These are phyloP conservation scores for Acanthoscelides obtectus DNA, from an alignment of 2,888 invertebrate species.

Conservation along the genomic window DNA sequence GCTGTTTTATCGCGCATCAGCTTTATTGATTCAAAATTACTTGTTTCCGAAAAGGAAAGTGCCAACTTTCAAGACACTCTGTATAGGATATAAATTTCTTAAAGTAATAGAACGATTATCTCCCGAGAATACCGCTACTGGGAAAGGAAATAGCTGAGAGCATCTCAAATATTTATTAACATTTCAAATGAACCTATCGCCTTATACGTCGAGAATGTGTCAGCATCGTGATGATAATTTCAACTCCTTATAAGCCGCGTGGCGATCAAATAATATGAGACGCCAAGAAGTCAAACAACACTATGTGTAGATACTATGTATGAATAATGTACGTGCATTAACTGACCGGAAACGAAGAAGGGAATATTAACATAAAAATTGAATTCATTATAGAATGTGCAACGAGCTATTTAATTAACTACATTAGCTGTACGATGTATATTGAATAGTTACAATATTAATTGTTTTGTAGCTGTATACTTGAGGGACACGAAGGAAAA, in stretches of 20 bases:
- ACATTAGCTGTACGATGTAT: too few relatives aligned
- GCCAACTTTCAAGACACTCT: too few relatives aligned
- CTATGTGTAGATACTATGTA: background rate
- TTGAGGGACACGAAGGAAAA: too few relatives aligned
- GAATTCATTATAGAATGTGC: background rate
- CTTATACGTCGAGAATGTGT: background rate
- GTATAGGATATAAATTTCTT: too few relatives aligned
- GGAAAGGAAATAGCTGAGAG: background rate
- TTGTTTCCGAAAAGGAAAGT: too few relatives aligned
- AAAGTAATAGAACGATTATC: too few relatives aligned
- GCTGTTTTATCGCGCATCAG: too few relatives aligned
- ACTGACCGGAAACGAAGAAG: background rate
- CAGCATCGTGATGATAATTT: background rate
- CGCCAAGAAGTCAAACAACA: background rate
- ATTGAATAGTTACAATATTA: too few relatives aligned
- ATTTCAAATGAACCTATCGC: background rate
- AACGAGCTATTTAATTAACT: too few relatives aligned
- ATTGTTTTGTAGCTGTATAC: too few relatives aligned
- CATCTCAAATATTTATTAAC: background rate
- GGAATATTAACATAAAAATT: background rate
- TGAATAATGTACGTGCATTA: background rate
- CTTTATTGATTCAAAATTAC: too few relatives aligned
- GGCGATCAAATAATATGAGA: background rate
- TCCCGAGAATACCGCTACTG: background rate
- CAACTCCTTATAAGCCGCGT: background rate